These are phyloP conservation scores for Chionodraco myersi DNA, from an alignment of 2,113 vertebrate genomes.

Conservation along the genomic window DNA sequence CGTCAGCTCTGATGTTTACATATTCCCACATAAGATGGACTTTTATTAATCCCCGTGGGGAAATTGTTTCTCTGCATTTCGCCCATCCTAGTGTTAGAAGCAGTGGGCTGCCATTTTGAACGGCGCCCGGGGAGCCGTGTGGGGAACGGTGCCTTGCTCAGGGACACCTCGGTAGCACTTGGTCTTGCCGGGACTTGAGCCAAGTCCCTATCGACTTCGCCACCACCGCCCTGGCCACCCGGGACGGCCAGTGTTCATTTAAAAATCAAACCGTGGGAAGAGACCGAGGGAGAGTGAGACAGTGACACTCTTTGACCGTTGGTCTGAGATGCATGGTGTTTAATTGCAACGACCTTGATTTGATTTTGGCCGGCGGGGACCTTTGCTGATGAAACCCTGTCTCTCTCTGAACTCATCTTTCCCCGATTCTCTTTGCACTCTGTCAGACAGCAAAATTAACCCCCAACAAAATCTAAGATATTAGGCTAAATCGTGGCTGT, in stretches of 20 bases:
- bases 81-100: too few relatives aligned
- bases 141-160: too few relatives aligned
- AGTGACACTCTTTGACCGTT: constrained; percentile 1
- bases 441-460: not conserved
- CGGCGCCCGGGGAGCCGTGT: too few relatives aligned
- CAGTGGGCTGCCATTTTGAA: too few relatives aligned
- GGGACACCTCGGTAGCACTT: too few relatives aligned
- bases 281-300: constrained; percentile 9
- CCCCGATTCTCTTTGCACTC: not conserved
- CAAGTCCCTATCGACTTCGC: too few relatives aligned
- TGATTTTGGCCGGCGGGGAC: not conserved
- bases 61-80: too few relatives aligned
- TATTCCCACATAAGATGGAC: constrained; percentile 32
- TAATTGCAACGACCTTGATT: not conserved
- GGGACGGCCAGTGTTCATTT: constrained; percentile 54
- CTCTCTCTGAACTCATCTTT: constrained; percentile 4
- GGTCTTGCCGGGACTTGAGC: too few relatives aligned
- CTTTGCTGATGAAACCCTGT: not conserved
- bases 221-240: too few relatives aligned
- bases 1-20: constrained; percentile 57
- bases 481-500: too few relatives aligned
- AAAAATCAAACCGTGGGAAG: constrained; percentile 66
- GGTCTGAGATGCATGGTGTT: not conserved
- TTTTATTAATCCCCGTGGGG: too few relatives aligned
- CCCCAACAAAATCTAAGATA: not conserved